Base-by-base conservation (phyloP, 2,113 vertebrate species). In the Pachypanchax playfairii region DNA sequence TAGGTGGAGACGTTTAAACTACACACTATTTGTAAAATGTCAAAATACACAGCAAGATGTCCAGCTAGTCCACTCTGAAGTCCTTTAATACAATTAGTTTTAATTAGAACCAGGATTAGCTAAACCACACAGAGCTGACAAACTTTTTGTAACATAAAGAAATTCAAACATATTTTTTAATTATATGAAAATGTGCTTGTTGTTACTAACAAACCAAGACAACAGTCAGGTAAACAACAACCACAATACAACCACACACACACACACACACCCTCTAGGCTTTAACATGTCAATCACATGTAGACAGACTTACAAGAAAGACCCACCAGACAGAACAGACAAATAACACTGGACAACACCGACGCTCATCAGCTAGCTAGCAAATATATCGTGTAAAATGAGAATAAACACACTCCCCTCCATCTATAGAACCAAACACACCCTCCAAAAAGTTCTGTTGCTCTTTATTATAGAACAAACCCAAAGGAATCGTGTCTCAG, bases 161-260 rank as follows among this genome's bases (percentile, higher is more conserved):
- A 1, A 8, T 1, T 15, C 25, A n/a, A 43, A n/a, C n/a, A n/a
- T n/a, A n/a, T n/a, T 11, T 50, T 51, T 51, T 21, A 11, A 6
- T 1, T 31, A 15, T 38, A n/a, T 31, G 14, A 38, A 7, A n/a
- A 25, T 44, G 35, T 33, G 10, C 17, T 24, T 15, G 24, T 11
- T 28, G 9, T 63, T 9, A 21, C 10, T 60, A 47, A 73, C 31
- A 65, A 49, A 29, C 5, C 12, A 46, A 70, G 42, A 55, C 48
- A 33, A 68, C 20, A 29, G 49, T 4, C 12, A 31, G 15, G 22
- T 59, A 38, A 73, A 46, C 8, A 33, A 52, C 39, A 71, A 0
- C 5, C 14, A n/a, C 61, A 49, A 24, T 17, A 39, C 28, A 12
- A n/a, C 6, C 17, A 13, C 28, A n/a, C 9, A 29, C 4, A 64